Evolutionary conservation across 2,113 vertebrate genomes (phyloP), one percentile per base, ranked within the genome.

Genomic region (Tyto alba): DNA sequence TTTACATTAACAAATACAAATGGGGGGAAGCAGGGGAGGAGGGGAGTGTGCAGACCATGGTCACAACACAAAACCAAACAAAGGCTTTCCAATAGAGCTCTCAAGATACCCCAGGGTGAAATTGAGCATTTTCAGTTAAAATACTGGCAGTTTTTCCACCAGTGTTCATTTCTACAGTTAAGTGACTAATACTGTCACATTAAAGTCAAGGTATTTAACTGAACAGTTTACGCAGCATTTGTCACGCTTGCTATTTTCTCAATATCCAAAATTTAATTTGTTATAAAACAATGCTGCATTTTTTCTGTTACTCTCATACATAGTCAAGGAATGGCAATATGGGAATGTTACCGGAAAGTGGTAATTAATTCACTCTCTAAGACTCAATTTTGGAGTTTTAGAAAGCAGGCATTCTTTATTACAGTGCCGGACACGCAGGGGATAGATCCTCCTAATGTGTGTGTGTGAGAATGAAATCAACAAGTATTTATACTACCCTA

Each of bases 21-120:
- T 12, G 1, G 3, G n/a, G 20, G 21, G n/a, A n/a, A 17, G 26
- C 43, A 63, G 13, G 6, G 3, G 6, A 10, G 34, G 11, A 8
- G 6, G 11, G 10, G 2, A 2, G n/a, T n/a, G n/a, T n/a, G n/a
- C 13, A 66, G 22, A 34, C 36, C n/a, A 48, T 0, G 1, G 30
- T 40, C 25, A 36, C 21, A 20, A 30, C 26, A 66, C 11, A n/a
- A 45, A 53, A 47, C 20, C 3, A 3, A 60, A 62, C 13, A 19
- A 41, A 63, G 18, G 41, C 16, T 52, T 68, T 56, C n/a, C 11
- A 20, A 16, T 1, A 77, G 27, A 71, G 56, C 34, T 59, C 1
- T 0, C 23, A 41, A 27, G 18, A 64, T 30, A 77, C 7, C 3
- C 9, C 19, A 26, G 12, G 10, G 19, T 15, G 22, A 76, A 81